phyloP scores from a whole-genome alignment of 2,113 vertebrate species.

The Cheilinus undulatus region DNA sequence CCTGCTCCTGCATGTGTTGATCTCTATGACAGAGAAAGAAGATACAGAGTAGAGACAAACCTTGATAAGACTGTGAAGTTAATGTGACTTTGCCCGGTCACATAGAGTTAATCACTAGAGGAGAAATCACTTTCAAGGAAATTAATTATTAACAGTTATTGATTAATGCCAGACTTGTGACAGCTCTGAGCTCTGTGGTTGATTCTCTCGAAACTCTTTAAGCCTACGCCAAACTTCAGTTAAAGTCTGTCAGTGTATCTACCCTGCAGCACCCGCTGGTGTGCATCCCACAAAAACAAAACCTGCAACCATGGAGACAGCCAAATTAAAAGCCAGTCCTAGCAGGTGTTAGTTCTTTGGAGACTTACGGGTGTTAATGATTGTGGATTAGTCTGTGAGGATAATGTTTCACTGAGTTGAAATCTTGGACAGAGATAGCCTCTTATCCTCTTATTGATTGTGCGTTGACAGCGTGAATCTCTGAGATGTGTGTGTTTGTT shows the following conservation, averaged over 20 bases:
- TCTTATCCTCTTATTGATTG: constrained; percentile 9
- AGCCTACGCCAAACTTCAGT: neutral
- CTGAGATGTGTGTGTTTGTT: neutral
- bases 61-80: constrained; percentile 14
- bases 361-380: constrained; percentile 38
- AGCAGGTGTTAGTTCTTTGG: constrained; percentile 36
- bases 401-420: constrained; percentile 23
- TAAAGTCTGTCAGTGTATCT: neutral
- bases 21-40: constrained; percentile 14
- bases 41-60: constrained; percentile 6
- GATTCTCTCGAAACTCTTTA: too few species aligned
- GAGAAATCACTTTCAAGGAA: constrained; percentile 19
- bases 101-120: too few species aligned
- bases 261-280: constrained; percentile 2
- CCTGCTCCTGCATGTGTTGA: neutral
- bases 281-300: constrained; percentile 34
- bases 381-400: constrained; percentile 21
- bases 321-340: constrained; percentile 16
- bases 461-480: constrained; percentile 13
- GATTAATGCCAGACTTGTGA: neutral
- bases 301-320: constrained; percentile 27
- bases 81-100: too few species aligned
- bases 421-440: constrained; percentile 1
- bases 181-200: neutral
- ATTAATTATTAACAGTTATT: constrained; percentile 24